Base-by-base conservation (phyloP, 2,888 invertebrate genomes). In the Noctua janthe region DNA sequence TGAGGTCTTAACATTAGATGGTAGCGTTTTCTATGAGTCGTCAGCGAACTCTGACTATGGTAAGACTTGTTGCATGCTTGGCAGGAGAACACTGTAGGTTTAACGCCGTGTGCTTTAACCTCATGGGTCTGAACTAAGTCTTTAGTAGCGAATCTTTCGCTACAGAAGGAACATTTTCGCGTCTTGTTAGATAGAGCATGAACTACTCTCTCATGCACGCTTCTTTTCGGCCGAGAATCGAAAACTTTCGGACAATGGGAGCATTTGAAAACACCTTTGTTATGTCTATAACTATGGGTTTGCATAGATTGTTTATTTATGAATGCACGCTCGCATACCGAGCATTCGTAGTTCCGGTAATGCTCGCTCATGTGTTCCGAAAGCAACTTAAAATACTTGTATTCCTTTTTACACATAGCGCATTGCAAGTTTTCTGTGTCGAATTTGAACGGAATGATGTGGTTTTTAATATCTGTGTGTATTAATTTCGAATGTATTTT, bases 361-460 rank as follows among this genome's bases (percentile, higher is more conserved):
- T 96, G 96, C 0, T 91, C 91, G 8, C 93, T 93, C 95, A 95
- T 95, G 49, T 96, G 96, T 17, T 94, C 94, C 0, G 92, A 91
- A 1, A 96, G 74, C 0, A 91, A 86, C 80, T 95, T 95, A 78
- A 95, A 95, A 76, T 86, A 91, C 29, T 91, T 91, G 47, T 93
- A 96, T 20, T 88, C 83, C 39, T 91, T 90, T 0, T 83, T 76
- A 77, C 96, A 96, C 4, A 92, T 90, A 0, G 90, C 91, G 23
- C 96, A 96, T 15, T 89, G 84, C 0, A 95, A 83, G 0, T 74
- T 77, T 8, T 93, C 91, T 0, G 82, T 84, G 0, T 93, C 91
- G 20, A 96, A 95, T 81, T 93, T 94, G 66, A 94, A 96, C 1
- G 96, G 95, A 1, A 96, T 87, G 11, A 95, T 94, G 54, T 94